These are phyloP conservation scores for Calameuta filiformis DNA, from an alignment of 2,888 invertebrate genomes.

Conservation along the genomic window DNA sequence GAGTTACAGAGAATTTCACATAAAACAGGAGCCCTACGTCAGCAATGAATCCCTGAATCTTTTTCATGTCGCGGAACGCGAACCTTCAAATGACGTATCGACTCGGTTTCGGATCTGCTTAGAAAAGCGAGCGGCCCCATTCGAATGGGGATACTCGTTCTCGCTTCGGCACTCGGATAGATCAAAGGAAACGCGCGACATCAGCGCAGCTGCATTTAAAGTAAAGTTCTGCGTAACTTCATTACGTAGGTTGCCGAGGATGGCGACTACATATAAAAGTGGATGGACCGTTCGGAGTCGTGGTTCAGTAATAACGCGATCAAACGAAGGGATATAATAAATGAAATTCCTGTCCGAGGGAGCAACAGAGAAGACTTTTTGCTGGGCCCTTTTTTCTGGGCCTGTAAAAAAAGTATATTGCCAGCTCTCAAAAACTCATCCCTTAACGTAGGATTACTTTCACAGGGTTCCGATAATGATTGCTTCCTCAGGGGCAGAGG, in stretches of 20 bases:
- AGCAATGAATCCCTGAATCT: too few species aligned
- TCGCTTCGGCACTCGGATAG: background rate
- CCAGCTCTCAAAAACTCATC: background rate
- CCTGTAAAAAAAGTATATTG: background rate
- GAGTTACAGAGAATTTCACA: background rate
- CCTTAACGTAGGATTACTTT: background rate
- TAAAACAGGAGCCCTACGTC: background rate
- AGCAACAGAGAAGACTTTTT: background rate
- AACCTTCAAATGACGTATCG: background rate
- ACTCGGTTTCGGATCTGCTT: background rate
- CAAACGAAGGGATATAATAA: background rate
- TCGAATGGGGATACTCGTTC: background rate
- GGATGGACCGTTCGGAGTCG: background rate
- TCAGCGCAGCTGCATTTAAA: background rate
- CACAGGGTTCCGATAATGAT: background rate
- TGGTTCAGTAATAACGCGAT: background rate
- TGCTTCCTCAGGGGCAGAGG: background rate
- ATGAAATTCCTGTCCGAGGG: background rate
- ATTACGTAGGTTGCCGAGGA: background rate
- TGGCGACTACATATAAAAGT: background rate
- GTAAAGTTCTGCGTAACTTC: background rate
- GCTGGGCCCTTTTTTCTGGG: background rate
- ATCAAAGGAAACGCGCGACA: background rate
- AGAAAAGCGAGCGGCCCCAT: background rate
- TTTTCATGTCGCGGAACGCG: background rate